phyloP scores from a whole-genome alignment of 2,888 invertebrate species.

The Ophion costatus region DNA sequence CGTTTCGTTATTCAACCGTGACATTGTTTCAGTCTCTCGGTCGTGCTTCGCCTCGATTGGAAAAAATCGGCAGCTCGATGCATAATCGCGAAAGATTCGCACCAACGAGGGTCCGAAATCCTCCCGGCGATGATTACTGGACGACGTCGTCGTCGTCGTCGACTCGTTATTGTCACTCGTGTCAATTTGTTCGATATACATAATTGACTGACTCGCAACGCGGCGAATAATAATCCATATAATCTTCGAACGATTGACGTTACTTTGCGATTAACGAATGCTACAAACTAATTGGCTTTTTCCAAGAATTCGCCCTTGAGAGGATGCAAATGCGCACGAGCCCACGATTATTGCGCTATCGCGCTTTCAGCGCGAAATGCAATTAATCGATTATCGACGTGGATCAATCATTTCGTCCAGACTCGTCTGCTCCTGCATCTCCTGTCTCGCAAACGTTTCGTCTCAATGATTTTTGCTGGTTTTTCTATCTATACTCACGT shows the following conservation, averaged over 20 bases:
- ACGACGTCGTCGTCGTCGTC: neutral
- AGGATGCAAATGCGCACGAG: conserved; percentile 25
- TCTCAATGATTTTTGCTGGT: too few relatives aligned
- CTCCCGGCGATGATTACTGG: neutral
- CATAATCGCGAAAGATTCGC: conserved; percentile 25
- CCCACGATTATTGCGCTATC: neutral
- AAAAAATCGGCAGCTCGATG: neutral
- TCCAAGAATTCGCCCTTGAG: conserved; percentile 40
- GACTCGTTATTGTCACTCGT: conserved; percentile 21
- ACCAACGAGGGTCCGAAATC: conserved; percentile 5
- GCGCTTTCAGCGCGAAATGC: too few relatives aligned
- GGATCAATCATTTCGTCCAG: too few relatives aligned
- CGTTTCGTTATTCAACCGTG: neutral
- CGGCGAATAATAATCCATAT: neutral
- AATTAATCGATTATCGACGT: too few relatives aligned
- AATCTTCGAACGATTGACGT: conserved; percentile 27
- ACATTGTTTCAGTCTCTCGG: neutral
- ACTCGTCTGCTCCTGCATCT: too few relatives aligned
- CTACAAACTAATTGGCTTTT: conserved; percentile 42
- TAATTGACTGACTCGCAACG: conserved; percentile 17
- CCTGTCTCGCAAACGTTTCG: too few relatives aligned
- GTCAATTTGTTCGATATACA: conserved; percentile 48
- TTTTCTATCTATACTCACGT: too few relatives aligned
- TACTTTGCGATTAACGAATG: conserved; percentile 34
- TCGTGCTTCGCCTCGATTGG: neutral